These are phyloP conservation scores for Brachionus koreanus DNA, from an alignment of 1,140 invertebrate genomes.

Conservation along the genomic window DNA sequence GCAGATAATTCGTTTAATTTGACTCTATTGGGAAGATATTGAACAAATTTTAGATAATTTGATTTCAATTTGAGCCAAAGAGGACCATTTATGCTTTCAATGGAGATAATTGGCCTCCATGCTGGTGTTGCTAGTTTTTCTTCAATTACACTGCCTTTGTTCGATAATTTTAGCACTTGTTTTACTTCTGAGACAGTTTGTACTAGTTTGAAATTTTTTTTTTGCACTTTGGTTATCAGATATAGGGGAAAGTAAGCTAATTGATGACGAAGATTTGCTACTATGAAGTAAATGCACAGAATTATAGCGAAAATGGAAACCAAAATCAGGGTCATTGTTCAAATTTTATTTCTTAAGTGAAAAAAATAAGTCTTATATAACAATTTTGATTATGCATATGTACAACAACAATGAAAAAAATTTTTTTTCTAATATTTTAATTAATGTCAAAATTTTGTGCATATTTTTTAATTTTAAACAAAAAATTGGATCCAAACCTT, in stretches of 20 bases:
- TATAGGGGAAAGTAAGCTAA: background rate
- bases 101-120: background rate
- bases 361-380: too few species aligned
- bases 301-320: background rate
- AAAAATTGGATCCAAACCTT: too few species aligned
- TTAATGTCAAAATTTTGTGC: too few species aligned
- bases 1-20: background rate
- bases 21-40: background rate
- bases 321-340: background rate
- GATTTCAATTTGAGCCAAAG: background rate
- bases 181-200: background rate
- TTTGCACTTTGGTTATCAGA: background rate
- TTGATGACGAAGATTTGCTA: background rate
- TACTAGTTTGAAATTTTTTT: background rate
- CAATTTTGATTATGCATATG: too few species aligned
- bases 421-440: too few species aligned
- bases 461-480: too few species aligned
- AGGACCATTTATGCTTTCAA: background rate
- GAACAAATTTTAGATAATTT: background rate
- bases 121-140: background rate
- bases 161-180: background rate
- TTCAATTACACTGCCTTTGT: background rate
- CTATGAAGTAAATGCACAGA: background rate
- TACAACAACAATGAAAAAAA: too few species aligned
- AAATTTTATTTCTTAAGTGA: background rate